Evolutionary conservation across 1,140 invertebrate species (phyloP).

Genomic region (Thrips palmi): DNA sequence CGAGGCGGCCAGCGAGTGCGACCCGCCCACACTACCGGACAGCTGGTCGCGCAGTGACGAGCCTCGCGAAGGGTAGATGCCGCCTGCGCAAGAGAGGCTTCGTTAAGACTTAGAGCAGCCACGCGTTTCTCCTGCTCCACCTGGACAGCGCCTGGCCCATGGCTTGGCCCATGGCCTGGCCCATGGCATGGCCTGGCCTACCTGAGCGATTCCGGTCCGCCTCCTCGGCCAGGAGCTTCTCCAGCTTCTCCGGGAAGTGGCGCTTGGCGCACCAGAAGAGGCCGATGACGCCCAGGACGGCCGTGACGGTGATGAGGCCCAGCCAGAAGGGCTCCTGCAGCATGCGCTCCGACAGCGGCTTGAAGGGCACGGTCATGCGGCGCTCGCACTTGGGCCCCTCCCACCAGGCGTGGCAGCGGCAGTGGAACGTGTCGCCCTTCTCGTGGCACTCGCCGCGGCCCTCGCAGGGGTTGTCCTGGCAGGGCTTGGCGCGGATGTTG

Average conservation of each 20-base stretch:
- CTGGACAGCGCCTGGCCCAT: background rate
- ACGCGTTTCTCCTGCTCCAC: too few relatives aligned
- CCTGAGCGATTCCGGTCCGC: constrained; percentile 38
- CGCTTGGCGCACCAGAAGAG: constrained; percentile 60
- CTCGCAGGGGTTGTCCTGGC: constrained; percentile 47
- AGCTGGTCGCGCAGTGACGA: constrained; percentile 24
- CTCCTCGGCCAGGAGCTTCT: constrained; percentile 61
- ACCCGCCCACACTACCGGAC: constrained; percentile 14
- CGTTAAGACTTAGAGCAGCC: too few relatives aligned
- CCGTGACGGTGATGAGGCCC: constrained; percentile 56
- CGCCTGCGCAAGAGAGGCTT: background rate
- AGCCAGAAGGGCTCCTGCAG: constrained; percentile 68
- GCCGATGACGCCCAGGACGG: constrained; percentile 50
- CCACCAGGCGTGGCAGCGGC: constrained; percentile 53
- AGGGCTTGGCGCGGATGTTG: constrained; percentile 40
- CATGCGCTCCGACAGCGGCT: constrained; percentile 51
- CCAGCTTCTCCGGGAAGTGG: constrained; percentile 66
- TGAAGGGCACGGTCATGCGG: constrained; percentile 44
- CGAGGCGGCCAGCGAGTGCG: constrained; percentile 4
- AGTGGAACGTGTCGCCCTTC: constrained; percentile 38
- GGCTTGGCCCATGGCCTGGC: background rate
- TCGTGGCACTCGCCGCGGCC: constrained; percentile 45
- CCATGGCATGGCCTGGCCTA: background rate
- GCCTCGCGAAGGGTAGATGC: constrained; percentile 1
- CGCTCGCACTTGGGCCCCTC: constrained; percentile 40